phyloP scores from a whole-genome alignment of 2,888 invertebrate genomes.

The Mylabris sibirica region DNA sequence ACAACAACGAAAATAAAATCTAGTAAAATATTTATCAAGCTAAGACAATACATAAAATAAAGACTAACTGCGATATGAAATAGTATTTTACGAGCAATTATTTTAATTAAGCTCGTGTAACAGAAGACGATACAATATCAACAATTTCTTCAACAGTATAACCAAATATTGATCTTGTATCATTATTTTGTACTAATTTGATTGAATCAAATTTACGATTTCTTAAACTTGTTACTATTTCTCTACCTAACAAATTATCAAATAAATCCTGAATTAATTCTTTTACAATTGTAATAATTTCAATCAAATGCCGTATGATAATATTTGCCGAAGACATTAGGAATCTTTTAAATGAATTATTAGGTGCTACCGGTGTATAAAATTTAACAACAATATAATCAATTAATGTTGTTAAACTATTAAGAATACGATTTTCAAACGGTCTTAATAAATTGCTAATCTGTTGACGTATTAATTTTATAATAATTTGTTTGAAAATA shows the following conservation, averaged over 20 bases:
- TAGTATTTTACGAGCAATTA: too few species aligned
- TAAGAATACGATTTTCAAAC: background rate
- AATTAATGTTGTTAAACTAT: background rate
- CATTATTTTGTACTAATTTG: background rate
- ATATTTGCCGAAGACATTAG: background rate
- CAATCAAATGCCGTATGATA: background rate
- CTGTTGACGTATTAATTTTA: conserved; percentile 3
- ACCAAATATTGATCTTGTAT: too few species aligned
- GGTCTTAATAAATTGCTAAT: background rate
- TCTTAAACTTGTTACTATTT: background rate
- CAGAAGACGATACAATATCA: too few species aligned
- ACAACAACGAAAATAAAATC: too few species aligned
- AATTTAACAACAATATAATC: background rate
- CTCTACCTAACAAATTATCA: background rate
- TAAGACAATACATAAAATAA: too few species aligned
- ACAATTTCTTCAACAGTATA: too few species aligned
- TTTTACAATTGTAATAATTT: background rate
- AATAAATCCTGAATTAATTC: background rate
- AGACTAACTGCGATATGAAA: too few species aligned
- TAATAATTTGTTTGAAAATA: background rate
- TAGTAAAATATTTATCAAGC: too few species aligned
- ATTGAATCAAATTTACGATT: background rate
- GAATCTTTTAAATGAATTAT: background rate
- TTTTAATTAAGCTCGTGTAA: too few species aligned
- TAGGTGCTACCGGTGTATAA: background rate